Conservation (phyloP, 1,140 invertebrate species). For the Conopomorpha cramerella region DNA sequence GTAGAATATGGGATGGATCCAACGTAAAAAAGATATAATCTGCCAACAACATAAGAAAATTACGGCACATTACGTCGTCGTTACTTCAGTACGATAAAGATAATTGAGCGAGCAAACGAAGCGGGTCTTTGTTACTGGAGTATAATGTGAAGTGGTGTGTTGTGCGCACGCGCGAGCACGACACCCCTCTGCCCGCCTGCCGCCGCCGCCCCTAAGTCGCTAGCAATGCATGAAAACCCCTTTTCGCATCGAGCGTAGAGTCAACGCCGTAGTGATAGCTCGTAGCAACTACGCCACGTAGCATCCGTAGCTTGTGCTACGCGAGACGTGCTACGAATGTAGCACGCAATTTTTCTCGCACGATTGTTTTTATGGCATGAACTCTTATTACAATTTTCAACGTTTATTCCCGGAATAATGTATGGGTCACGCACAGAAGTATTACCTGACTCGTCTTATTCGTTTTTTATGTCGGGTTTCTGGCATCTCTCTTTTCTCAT, state of each 20-base stretch:
- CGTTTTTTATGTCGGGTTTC: no score
- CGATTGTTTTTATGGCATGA: no score
- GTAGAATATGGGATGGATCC: no score
- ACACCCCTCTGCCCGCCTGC: no score
- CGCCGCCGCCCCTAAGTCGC: no score
- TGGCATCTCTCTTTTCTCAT: no score
- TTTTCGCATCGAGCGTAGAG: not conserved
- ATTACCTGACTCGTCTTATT: no score
- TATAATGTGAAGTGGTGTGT: not conserved
- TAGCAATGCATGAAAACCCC: not conserved
- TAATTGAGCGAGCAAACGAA: conserved; percentile 41
- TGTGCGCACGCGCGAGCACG: not conserved
- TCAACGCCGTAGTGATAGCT: not conserved
- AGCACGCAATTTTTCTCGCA: no score
- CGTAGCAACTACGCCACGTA: not conserved
- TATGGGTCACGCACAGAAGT: no score
- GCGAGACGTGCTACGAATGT: no score
- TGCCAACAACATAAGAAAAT: not conserved
- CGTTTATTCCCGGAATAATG: no score
- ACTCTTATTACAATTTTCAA: no score
- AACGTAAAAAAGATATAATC: not conserved
- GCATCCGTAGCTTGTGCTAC: not conserved
- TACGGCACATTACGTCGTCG: conserved; percentile 5
- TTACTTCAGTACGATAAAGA: conserved; percentile 22
- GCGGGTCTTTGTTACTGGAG: conserved; percentile 4